Base-by-base conservation (phyloP, 1,140 invertebrate species). In the Amphibalanus amphitrite region DNA sequence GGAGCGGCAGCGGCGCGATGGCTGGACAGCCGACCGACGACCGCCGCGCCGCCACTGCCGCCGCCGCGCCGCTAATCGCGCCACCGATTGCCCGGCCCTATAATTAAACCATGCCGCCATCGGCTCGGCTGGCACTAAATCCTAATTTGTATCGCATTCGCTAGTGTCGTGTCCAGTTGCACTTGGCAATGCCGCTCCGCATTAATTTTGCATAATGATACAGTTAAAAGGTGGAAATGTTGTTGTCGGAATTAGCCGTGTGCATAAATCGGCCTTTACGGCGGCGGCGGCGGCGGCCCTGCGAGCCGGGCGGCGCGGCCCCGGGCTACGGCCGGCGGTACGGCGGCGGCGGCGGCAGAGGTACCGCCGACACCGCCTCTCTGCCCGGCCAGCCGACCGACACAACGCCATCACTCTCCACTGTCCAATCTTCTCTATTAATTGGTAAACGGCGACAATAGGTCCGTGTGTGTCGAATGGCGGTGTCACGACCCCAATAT, bases 141-240 rank as follows among this genome's bases (percentile, higher is more conserved):
- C 47, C 47, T 59, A 6, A 59, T 59, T 59, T 59, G 47, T 59
- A 59, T 59, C 47, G 47, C 47, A 59, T 59, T 59, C 20, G 47
- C 13, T 23, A 13, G 47, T 59, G 47, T 20, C 47, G 17, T 59
- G 47, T 59, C 47, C 47, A 59, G 47, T 59, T 59, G 13, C 47
- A 59, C 47, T 59, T 59, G 47, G 47, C 17, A 23, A 59, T 59
- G 3, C 47, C 10, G 47, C 20, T 1, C 10, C 23, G 47, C 47
- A 59, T 59, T 59, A 59, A 59, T 59, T 59, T 59, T 59, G 47
- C 47, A 59, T 59, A 59, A 59, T 59, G 47, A 59, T 59, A 59
- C 20, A 59, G 47, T 59, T 59, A 59, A 59, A 59, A 59, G 47
- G 47, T 59, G 47, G 47, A 59, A 59, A 59, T 59, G 47, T 59